Percentiles rank a stretch among this genome's conserved stretches.
Conservation (phyloP, 2,888 invertebrate species). For the Apodemia mormo region DNA sequence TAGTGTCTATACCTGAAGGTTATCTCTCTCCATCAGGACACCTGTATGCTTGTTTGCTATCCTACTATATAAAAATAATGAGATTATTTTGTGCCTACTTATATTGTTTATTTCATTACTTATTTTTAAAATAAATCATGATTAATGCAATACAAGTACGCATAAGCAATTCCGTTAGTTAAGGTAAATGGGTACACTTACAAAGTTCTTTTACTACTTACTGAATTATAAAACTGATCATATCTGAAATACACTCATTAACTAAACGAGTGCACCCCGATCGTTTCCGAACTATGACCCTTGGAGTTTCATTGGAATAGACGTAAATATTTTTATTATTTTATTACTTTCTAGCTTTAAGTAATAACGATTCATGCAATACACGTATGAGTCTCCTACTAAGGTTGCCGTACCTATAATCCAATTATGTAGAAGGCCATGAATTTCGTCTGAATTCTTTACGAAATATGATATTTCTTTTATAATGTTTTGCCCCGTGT, state of each 20-base stretch:
- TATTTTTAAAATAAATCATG: too few species aligned
- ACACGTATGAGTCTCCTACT: conserved; percentile 11
- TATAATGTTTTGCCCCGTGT: not conserved
- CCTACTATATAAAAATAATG: too few species aligned
- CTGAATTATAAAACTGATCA: conserved; percentile 1
- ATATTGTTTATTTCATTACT: too few species aligned
- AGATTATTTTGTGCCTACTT: too few species aligned
- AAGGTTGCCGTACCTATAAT: conserved; percentile 11
- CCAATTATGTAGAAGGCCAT: conserved; percentile 13
- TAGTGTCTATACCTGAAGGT: too few species aligned
- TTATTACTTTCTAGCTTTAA: conserved; percentile 1
- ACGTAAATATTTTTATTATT: conserved; percentile 10
- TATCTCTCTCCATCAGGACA: too few species aligned
- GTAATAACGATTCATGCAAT: conserved; percentile 6
- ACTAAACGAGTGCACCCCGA: conserved; percentile 1
- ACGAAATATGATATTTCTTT: conserved; percentile 4
- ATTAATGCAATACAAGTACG: too few species aligned
- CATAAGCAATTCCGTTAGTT: too few species aligned
- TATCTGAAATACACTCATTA: not conserved
- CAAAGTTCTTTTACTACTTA: not conserved
- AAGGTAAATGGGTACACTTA: too few species aligned
- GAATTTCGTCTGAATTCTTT: conserved; percentile 2
- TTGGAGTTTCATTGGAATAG: not conserved
- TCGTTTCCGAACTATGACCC: conserved; percentile 7
- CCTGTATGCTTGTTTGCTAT: too few species aligned